phyloP scores from a whole-genome alignment of 1,140 invertebrate species.

The Orius laevigatus region DNA sequence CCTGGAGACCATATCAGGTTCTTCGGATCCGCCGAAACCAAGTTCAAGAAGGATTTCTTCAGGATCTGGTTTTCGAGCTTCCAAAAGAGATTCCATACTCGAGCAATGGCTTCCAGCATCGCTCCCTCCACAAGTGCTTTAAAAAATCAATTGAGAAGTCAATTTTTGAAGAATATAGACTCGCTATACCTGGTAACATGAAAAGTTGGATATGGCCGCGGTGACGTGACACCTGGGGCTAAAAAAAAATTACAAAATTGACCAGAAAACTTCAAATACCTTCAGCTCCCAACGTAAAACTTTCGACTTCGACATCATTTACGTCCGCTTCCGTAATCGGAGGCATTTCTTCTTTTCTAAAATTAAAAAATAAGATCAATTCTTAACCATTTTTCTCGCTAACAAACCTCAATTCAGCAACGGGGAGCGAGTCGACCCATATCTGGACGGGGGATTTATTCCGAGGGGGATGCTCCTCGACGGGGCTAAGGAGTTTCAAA shows the following conservation, averaged over 20 bases:
- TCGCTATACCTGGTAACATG: neutral
- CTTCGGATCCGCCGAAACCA: conserved; percentile 42
- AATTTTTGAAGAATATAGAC: neutral
- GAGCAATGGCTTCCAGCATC: conserved; percentile 47
- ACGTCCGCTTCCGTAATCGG: neutral
- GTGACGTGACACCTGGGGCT: neutral
- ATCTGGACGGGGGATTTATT: conserved; percentile 26
- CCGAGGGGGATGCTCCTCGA: conserved; percentile 15
- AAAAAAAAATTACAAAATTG: neutral
- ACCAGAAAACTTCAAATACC: conserved; percentile 17
- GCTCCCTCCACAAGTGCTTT: conserved; percentile 11
- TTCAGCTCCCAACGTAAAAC: conserved; percentile 24
- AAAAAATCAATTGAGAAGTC: neutral
- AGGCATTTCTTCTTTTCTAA: conserved; percentile 12
- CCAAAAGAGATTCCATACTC: conserved; percentile 54
- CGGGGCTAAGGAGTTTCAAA: conserved; percentile 9
- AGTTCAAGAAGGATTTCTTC: conserved; percentile 52
- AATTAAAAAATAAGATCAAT: conserved; percentile 4
- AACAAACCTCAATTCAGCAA: conserved; percentile 10
- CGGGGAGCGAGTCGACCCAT: conserved; percentile 25
- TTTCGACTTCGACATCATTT: conserved; percentile 19
- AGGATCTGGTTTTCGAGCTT: conserved; percentile 52
- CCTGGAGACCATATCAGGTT: conserved; percentile 23
- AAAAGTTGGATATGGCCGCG: too few relatives aligned
- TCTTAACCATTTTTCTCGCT: neutral